Evolutionary conservation across 2,113 vertebrate genomes (phyloP), one percentile per base, ranked within the genome.

Genomic region (Leptobrachium leishanense): DNA sequence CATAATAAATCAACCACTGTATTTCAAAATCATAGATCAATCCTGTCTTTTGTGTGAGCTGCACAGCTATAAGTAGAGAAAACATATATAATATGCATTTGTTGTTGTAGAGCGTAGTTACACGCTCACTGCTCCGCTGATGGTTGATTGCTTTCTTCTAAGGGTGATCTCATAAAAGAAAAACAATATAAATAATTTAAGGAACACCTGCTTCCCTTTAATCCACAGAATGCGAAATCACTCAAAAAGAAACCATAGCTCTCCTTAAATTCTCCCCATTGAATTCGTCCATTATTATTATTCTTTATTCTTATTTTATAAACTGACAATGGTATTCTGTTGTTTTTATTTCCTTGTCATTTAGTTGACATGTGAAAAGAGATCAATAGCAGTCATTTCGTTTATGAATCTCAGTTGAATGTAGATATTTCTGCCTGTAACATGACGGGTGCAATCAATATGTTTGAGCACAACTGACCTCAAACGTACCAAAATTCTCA

Each of bases 321-420:
- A 68, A 62, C 50, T 8, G 62, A 59, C 20, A 68, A n/a, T 68
- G 72, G 41, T 15, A 63, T 72, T 71, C 46, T 76, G 6, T 65
- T 65, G 3, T 65, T 65, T 31, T 65, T 65, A 20, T 63, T 63
- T 68, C 2, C 44, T 53, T 46, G 20, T 70, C 4, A 8, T 70
- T 72, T 41, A 74, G 71, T 59, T 67, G 64, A 66, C 42, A 68
- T 74, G 44, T 80, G 50, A 73, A 80, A 68, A 50, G 53, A 1
- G 53, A 81, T 81, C 78, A 57, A 81, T 74, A 81, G 46, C n/a
- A 74, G 72, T 74, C 78, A 81, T 81, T 81, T 81, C 71, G 73
- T 81, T 81, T 74, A 74, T 74, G 71, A 74, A 74, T 81, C 71
- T 74, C 78, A 68, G 71, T 62, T 68, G 64, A 74, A 81, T 81